phyloP scores from a whole-genome alignment of 2,797 vertebrate genomes.

The Eleutherodactylus coqui region DNA sequence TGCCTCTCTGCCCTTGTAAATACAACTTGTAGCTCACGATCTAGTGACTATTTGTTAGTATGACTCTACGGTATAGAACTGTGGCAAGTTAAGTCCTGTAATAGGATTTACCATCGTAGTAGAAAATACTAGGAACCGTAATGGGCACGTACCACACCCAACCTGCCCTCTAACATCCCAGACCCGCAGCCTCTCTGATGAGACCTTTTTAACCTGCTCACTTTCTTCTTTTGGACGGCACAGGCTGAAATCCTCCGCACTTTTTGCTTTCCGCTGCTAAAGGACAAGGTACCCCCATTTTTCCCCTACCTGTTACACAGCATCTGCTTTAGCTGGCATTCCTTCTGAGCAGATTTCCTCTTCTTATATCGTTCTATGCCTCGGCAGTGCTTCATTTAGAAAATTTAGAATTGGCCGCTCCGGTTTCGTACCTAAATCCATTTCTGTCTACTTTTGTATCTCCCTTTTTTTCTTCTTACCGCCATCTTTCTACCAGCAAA shows the following conservation, averaged over 20 bases:
- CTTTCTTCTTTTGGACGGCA: background rate
- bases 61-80: background rate
- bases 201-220: background rate
- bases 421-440: conserved; percentile 1
- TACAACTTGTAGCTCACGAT: no score
- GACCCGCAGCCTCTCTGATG: background rate
- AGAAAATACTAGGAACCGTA: background rate
- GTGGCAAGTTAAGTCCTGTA: background rate
- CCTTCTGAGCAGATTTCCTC: background rate
- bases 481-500: conserved; percentile 51
- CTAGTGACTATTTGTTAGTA: background rate
- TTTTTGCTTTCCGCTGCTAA: background rate
- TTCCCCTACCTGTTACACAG: background rate
- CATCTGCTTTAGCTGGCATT: background rate
- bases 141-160: conserved; percentile 12
- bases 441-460: conserved; percentile 65
- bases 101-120: background rate
- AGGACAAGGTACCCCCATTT: background rate
- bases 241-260: conserved; percentile 1
- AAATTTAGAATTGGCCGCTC: background rate
- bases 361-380: conserved; percentile 11
- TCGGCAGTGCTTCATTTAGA: conserved; percentile 5
- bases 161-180: background rate
- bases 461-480: conserved; percentile 9
- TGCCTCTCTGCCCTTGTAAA: background rate